A percentile compares a stretch with the other conserved stretches of the same genome.
These are phyloP conservation scores for Oxycera nigricornis DNA, from an alignment of 2,888 invertebrate species.

Conservation along the genomic window DNA sequence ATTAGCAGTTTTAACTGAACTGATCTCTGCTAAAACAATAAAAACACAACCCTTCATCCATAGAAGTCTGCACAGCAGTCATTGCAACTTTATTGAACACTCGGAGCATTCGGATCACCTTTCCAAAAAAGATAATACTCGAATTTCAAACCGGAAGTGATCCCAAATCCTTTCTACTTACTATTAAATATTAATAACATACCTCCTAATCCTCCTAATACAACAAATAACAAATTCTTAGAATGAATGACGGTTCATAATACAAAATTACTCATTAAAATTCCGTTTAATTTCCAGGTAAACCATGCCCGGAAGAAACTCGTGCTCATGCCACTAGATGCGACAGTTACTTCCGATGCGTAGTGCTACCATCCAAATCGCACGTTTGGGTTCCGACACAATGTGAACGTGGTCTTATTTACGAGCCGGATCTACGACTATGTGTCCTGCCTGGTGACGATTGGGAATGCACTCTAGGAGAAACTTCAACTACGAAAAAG, in stretches of 20 bases:
- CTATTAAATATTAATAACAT: too few species aligned
- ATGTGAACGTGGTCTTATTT: constrained; percentile 59
- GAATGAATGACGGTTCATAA: not conserved
- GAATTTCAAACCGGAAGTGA: too few species aligned
- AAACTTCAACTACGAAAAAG: not conserved
- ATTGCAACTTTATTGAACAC: too few species aligned
- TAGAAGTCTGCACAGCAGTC: too few species aligned
- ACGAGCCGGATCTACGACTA: constrained; percentile 57
- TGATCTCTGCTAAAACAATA: not conserved
- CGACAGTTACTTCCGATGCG: constrained; percentile 59
- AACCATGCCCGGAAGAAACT: constrained; percentile 59
- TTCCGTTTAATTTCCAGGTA: constrained; percentile 51
- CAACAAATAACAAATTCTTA: too few species aligned
- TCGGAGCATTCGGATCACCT: too few species aligned
- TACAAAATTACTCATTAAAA: not conserved
- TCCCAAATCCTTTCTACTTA: too few species aligned
- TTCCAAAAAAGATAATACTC: too few species aligned
- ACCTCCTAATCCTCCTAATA: too few species aligned
- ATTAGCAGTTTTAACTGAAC: not conserved
- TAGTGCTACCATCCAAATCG: constrained; percentile 51
- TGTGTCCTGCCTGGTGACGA: constrained; percentile 61
- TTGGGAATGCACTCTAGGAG: constrained; percentile 59
- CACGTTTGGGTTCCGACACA: constrained; percentile 59
- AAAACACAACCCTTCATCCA: too few species aligned
- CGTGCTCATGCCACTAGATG: constrained; percentile 60